Base-by-base conservation (phyloP, 2,888 invertebrate genomes). In the Macaria notata region DNA sequence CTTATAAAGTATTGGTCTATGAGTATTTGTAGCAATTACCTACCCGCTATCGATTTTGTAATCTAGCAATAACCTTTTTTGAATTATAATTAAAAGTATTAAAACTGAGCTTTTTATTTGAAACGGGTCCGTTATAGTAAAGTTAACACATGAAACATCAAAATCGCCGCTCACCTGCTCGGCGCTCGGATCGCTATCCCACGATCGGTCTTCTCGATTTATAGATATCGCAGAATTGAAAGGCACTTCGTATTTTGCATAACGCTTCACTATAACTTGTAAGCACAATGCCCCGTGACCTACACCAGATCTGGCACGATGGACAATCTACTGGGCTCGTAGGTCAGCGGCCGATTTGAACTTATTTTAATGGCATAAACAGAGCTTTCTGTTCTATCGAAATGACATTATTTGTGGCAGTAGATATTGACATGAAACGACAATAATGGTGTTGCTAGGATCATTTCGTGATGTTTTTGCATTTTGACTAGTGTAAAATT, bases 171-270 rank as follows among this genome's bases (percentile, higher is more conserved):
- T 87, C 88, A 84, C 86, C 81, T 78, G 81, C 47, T 19, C 19
- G 19, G 54, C 48, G 51, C 63, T 47, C 49, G 60, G 49, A n/a
- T 9, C 75, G 76, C 78, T 83, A 84, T 89, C 88, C 82, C 87
- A 88, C 89, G 88, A 88, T 84, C 79, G 77, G 75, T 83, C 80
- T 76, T 81, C 79, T 84, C 81, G 77, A 84, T 84, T 83, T 85
- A 86, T 86, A 85, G 83, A 86, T 86, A 86, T 87, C 83, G 76
- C 73, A 79, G 78, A 86, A 86, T 83, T 79, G 88, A 89, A 87
- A 87, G 87, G 87, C 79, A 81, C 83, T 81, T 84, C 79, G 86
- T 81, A 84, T 81, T 90, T 88, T 88, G 87, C 88, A 89, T 88
- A 88, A 85, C 81, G 81, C 71, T 84, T 62, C 59, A 61, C 63